phyloP scores from a whole-genome alignment of 2,888 invertebrate genomes.

The Idaea dimidiata region DNA sequence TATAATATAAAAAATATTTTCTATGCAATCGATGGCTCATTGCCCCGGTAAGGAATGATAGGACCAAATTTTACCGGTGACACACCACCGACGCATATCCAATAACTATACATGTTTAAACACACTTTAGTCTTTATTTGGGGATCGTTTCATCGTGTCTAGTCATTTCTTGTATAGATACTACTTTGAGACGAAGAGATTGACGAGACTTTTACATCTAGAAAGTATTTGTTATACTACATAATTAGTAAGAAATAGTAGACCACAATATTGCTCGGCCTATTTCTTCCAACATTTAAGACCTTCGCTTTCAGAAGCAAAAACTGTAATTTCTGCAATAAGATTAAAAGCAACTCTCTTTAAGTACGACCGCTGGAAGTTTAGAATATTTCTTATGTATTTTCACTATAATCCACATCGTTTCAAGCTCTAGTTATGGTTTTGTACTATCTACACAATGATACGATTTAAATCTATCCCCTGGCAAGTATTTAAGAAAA shows the following conservation, averaged over 20 bases:
- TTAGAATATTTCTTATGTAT: background rate
- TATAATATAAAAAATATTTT: conserved; percentile 48
- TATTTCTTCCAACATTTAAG: too few relatives aligned
- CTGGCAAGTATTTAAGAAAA: conserved; percentile 41
- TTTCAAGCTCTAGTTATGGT: conserved; percentile 1
- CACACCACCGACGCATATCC: conserved; percentile 50
- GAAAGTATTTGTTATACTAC: too few relatives aligned
- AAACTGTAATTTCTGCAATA: conserved; percentile 15
- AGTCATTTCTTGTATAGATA: conserved; percentile 11
- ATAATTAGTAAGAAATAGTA: too few relatives aligned
- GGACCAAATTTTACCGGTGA: conserved; percentile 82
- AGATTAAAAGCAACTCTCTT: conserved; percentile 11
- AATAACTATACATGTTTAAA: conserved; percentile 45
- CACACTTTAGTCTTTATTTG: conserved; percentile 61
- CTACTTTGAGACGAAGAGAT: conserved; percentile 16
- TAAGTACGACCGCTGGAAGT: conserved; percentile 3
- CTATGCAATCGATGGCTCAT: conserved; percentile 42
- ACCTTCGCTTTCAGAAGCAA: too few relatives aligned
- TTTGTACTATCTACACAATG: conserved; percentile 15
- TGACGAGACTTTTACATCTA: too few relatives aligned
- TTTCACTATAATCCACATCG: background rate
- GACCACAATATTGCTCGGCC: too few relatives aligned
- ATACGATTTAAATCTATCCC: conserved; percentile 36
- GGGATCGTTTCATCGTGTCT: conserved; percentile 37
- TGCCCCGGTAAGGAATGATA: conserved; percentile 84